Base-by-base conservation (phyloP, 2,113 vertebrate genomes). In the Macquaria ambigua region DNA sequence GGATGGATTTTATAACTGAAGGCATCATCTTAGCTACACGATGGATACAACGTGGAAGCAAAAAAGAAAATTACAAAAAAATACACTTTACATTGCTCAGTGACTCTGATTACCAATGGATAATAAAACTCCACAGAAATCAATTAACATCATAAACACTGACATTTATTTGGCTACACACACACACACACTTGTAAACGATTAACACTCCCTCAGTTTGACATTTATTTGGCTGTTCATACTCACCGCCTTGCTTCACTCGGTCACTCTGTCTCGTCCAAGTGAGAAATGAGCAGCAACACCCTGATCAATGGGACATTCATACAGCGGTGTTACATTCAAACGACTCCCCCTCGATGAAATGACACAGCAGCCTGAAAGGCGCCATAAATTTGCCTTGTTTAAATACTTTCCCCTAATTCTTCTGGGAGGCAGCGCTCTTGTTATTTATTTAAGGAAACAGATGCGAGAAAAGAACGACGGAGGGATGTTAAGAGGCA, bases 261-360 rank as follows among this genome's bases (percentile, higher is more conserved):
- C 81, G 83, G 83, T 87, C 74, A 25, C 68, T 87, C 74, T 55
- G 82, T 88, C 91, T 78, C 68, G 73, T 88, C 82, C 75, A 64
- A 56, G 78, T 92, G 90, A 93, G 88, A 90, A 93, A 93, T 79
- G 82, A 90, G 83, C 81, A 68, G 80, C 73, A 83, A 71, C 48
- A 70, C 61, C 61, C 85, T 74, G 91, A 94, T 94, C 91, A 93
- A 95, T 94, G 94, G 87, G 62, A 92, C 92, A 93, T 93, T 94
- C 93, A 94, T 91, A 84, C 80, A 59, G 82, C 70, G 1, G 62
- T 39, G 78, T 86, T 88, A 66, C 83, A 81, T 72, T 82, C 68
- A 87, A 85, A 82, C 46, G 6, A 67, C 83, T 77, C 83, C 76
- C 79, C 74, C 68, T 58, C 16, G 3, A 81, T 87, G 74, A 85